Conservation (phyloP, 2,888 invertebrate species). For the Erpobdella octoculata region DNA sequence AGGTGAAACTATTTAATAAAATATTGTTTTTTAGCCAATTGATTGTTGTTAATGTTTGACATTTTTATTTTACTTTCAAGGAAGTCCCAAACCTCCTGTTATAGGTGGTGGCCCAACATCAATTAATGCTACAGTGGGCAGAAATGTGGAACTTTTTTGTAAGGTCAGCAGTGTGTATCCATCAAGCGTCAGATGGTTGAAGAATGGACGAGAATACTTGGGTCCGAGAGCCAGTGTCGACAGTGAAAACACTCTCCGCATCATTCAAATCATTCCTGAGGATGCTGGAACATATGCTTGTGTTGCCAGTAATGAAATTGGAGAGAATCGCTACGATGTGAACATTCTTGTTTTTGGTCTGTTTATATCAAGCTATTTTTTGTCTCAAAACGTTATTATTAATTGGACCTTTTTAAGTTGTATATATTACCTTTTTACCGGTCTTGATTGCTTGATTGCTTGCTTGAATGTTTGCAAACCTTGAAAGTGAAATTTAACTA, state of each 20-base stretch:
- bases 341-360: neutral
- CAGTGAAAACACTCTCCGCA: neutral
- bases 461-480: too few relatives aligned
- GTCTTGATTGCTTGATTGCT: too few relatives aligned
- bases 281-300: neutral
- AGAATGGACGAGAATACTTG: neutral
- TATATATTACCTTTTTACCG: too few relatives aligned
- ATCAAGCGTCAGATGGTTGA: neutral
- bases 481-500: too few relatives aligned
- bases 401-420: too few relatives aligned
- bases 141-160: neutral
- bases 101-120: neutral
- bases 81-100: neutral
- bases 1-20: neutral
- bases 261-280: neutral
- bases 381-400: too few relatives aligned
- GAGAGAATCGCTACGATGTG: neutral
- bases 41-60: neutral
- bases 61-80: neutral
- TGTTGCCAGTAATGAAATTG: neutral
- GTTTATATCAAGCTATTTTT: neutral
- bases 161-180: neutral
- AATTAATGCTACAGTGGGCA: neutral
- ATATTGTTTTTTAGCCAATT: neutral
- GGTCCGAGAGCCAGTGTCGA: slow-evolving; percentile 15